Base-by-base conservation (phyloP, 2,797 vertebrate genomes). In the Molossus molossus region DNA sequence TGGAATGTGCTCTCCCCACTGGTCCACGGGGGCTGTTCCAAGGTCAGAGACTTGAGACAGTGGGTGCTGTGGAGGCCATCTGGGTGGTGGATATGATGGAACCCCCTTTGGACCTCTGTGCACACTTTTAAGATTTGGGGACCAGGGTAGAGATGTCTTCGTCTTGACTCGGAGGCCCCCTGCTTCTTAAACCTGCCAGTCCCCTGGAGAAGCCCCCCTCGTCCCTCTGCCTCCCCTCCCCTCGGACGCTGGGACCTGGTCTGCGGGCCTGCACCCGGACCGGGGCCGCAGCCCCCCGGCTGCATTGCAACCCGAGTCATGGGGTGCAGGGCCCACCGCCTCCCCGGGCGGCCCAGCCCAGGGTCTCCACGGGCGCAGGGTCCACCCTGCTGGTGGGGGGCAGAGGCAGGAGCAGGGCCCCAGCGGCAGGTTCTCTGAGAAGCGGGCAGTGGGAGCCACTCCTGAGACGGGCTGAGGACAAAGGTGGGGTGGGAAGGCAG, bases 141-240 rank as follows among this genome's bases (percentile, higher is more conserved):
- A 62, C 11, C 0, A 12, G 62, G 4, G 3, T 0, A 4, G 7
- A 55, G n/a, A 37, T 18, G n/a, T 6, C 1, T 8, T 2, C 2
- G 25, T 15, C 27, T 23, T 6, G n/a, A 20, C 20, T 25, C 1
- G 1, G 15, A 27, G 9, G 37, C 18, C 57, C 15, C 57, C 5
- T 3, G 62, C 25, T n/a, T 29, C 10, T 11, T 9, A 27, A 23
- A 21, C 60, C 73, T 4, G 11, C 25, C 53, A 1, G 1, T 25
- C 5, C 1, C 37, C n/a, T 0, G 3, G 48, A 23, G 33, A 0
- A 0, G 25, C 48, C 14, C 2, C 15, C 48, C 18, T n/a, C 75
- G 17, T 67, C 7, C 23, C 37, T 29, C n/a, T 0, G 3, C 25
- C n/a, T 29, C 72, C 33, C 60, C 25, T 27, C 45, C 73, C 45